These are phyloP conservation scores for Phrynocephalus forsythii DNA, from an alignment of 2,797 vertebrate species.

Conservation along the genomic window DNA sequence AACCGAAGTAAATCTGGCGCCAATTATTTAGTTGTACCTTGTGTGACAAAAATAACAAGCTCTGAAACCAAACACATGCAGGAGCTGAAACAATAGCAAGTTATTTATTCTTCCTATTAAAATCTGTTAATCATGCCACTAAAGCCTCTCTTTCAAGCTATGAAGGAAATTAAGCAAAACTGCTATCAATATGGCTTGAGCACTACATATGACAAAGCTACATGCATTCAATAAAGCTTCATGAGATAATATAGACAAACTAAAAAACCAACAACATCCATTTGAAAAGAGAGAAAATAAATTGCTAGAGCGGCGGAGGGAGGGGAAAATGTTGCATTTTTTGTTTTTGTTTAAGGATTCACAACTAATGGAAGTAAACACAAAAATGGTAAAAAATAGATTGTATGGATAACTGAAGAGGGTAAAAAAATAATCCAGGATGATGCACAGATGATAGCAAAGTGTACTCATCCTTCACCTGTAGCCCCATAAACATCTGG, in stretches of 20 bases:
- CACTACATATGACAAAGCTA: constrained; percentile 53
- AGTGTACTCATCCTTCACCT: constrained; percentile 96
- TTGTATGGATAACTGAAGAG: constrained; percentile 74
- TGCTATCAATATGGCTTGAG: constrained; percentile 24
- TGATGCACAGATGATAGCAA: constrained; percentile 77
- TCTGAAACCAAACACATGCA: background rate
- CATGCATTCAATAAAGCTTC: constrained; percentile 65
- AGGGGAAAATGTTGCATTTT: constrained; percentile 52
- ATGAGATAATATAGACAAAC: constrained; percentile 59
- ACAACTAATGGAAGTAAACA: constrained; percentile 64
- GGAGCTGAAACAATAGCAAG: background rate
- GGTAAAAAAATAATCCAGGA: constrained; percentile 71
- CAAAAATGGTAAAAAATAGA: constrained; percentile 57
- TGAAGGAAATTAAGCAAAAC: constrained; percentile 44
- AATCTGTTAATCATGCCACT: constrained; percentile 76
- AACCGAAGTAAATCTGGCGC: background rate
- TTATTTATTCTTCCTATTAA: constrained; percentile 27
- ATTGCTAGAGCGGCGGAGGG: constrained; percentile 36
- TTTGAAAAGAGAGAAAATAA: constrained; percentile 66
- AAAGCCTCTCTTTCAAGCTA: constrained; percentile 70
- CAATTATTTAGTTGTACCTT: background rate
- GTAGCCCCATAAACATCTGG: constrained; percentile 93
- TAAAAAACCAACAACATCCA: constrained; percentile 55
- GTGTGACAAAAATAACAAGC: background rate
- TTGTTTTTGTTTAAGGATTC: constrained; percentile 49